Conservation (phyloP, 2,113 vertebrate genomes). For the Pollimyrus isidori region DNA sequence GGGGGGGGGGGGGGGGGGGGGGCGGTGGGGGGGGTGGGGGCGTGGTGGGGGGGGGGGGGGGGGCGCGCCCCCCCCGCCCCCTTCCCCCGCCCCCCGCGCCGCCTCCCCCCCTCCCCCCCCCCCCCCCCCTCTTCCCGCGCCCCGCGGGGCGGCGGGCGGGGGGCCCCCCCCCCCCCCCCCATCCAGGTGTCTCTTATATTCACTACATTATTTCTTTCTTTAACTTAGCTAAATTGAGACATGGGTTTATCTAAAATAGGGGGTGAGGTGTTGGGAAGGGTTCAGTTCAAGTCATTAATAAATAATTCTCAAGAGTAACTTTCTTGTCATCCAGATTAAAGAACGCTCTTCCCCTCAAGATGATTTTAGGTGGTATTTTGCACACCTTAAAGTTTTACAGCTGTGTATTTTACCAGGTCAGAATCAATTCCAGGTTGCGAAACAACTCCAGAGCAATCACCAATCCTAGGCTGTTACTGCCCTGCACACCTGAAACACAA, state of each 20-base stretch:
- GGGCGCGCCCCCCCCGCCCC: too few relatives aligned
- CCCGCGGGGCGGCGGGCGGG: too few relatives aligned
- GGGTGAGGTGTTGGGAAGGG: not conserved
- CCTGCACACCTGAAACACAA: not conserved
- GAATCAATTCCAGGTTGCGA: not conserved
- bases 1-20: too few relatives aligned
- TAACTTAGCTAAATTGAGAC: not conserved
- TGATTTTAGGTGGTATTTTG: not conserved
- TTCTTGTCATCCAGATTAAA: not conserved
- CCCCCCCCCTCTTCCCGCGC: too few relatives aligned
- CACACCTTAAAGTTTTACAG: not conserved
- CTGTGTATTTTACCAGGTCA: not conserved
- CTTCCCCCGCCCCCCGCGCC: too few relatives aligned
- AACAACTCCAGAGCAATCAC: not conserved
- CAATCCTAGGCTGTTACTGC: not conserved
- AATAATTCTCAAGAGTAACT: not conserved
- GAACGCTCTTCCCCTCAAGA: not conserved
- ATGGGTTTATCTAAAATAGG: not conserved
- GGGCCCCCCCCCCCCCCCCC: too few relatives aligned
- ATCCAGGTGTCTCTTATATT: not conserved
- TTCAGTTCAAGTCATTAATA: not conserved
- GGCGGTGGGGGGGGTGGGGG: too few relatives aligned
- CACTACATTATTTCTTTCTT: not conserved
- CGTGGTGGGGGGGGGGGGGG: too few relatives aligned
- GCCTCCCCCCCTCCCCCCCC: too few relatives aligned